Evolutionary conservation across 2,113 vertebrate genomes (phyloP).

Genomic region (Podarcis muralis): DNA sequence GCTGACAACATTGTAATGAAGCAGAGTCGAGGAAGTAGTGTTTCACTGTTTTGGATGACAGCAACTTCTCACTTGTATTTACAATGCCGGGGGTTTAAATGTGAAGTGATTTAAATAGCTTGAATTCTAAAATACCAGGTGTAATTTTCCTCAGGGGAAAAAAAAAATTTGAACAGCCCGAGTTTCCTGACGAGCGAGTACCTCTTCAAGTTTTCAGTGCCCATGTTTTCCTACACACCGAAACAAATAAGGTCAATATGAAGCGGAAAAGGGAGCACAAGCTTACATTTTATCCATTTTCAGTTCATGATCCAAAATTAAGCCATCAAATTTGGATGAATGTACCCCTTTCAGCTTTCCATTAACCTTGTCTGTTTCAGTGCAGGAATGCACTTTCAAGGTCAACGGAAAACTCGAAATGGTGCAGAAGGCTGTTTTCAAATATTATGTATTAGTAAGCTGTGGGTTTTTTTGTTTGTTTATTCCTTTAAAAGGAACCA

Average conservation of each 20-base stretch:
- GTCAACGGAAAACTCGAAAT: neutral
- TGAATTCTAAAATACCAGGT: neutral
- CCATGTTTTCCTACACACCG: neutral
- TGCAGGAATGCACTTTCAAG: neutral
- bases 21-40: neutral
- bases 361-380: neutral
- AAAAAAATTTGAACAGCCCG: no score
- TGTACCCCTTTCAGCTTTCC: neutral
- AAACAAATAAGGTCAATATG: neutral
- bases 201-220: neutral
- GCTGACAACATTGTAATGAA: neutral
- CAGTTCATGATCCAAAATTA: neutral
- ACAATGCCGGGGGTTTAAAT: slow-evolving; percentile 13
- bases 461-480: neutral
- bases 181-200: neutral
- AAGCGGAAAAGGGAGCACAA: neutral
- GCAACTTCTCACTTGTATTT: neutral
- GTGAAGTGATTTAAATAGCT: neutral
- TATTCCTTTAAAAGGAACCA: neutral
- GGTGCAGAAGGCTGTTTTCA: neutral
- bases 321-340: neutral
- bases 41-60: neutral
- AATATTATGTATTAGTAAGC: neutral
- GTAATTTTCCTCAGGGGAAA: neutral
- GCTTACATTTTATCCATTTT: neutral